A percentile compares a stretch with the other conserved stretches of the same genome.
phyloP scores from a whole-genome alignment of 2,113 vertebrate species.

The Neogobius melanostomus region DNA sequence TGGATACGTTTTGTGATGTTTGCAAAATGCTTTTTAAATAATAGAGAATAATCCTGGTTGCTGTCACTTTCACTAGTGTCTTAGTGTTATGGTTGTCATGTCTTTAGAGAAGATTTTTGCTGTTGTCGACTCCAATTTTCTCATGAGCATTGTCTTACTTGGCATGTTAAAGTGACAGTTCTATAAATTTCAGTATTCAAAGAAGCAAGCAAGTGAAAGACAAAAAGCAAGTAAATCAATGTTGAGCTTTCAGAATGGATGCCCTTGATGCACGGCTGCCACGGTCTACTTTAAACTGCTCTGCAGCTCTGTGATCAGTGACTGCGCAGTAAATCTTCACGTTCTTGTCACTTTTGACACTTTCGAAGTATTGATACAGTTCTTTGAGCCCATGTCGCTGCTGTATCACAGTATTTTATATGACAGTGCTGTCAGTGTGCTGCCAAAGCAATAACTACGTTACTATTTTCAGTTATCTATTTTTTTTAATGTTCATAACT shows the following conservation, averaged over 20 bases:
- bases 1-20: background rate
- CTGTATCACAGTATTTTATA: background rate
- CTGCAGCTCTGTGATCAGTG: slow-evolving; percentile 17
- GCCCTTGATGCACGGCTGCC: slow-evolving; percentile 18
- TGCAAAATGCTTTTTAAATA: background rate
- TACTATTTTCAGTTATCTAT: slow-evolving; percentile 1
- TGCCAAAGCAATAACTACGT: slow-evolving; percentile 33
- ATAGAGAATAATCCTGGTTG: background rate
- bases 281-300: slow-evolving; percentile 15
- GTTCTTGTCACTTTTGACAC: slow-evolving; percentile 34
- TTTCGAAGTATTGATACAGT: background rate
- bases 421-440: slow-evolving; percentile 9
- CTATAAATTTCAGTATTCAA: slow-evolving; percentile 12
- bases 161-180: slow-evolving; percentile 8
- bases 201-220: background rate
- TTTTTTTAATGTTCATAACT: slow-evolving; percentile 8
- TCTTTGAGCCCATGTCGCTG: slow-evolving; percentile 26
- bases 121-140: slow-evolving; percentile 3
- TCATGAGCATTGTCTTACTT: slow-evolving; percentile 2
- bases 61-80: slow-evolving; percentile 3
- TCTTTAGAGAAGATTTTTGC: background rate
- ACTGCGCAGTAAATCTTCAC: slow-evolving; percentile 28
- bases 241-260: slow-evolving; percentile 18
- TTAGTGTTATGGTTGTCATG: background rate
- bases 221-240: slow-evolving; percentile 7